Evolutionary conservation across 2,888 invertebrate genomes (phyloP), one percentile per base, ranked within the genome.

Genomic region (Drosophila longiperda): DNA sequence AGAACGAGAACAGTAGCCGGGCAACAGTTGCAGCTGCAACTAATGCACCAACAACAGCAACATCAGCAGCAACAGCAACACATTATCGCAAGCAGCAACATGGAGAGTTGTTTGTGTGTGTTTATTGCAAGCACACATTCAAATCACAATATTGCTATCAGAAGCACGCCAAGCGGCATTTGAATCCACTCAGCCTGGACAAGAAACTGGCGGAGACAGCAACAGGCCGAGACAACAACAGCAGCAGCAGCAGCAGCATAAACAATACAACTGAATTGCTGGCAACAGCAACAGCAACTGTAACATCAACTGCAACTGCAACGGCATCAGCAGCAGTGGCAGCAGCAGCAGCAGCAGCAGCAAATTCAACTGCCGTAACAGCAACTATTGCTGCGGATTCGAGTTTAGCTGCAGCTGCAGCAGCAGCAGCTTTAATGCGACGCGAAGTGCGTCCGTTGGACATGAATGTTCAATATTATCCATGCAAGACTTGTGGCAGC

Each of bases 401-500:
- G 1, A 20, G 52, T 1, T 57, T 70, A 23, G 49, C 85, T 26
- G 91, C 76, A 80, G 73, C 80, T 66, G 72, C 75, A 23, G 48
- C 85, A 29, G 90, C 76, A 80, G 73, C 80, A 66, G 72, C 75
- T 32, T 80, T 92, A 73, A 81, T 92, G 59, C 93, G 94, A 54
- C 93, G 95, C 9, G 95, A 96, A 83, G 96, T 96, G 2, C 94
- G 95, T 61, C 94, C 95, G 6, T 91, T 96, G 58, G 96, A 96
- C 85, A 95, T 97, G 92, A 96, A 97, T 89, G 95, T 98, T 0
- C 98, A 98, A 92, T 98, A 98, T 93, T 98, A 98, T 93, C 98
- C 98, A 0, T 98, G 98, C 93, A 98, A 98, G 93, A 97, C 97
- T 0, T 98, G 98, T 93, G 98, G 98, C 26, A 97, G 95, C 85